A percentile compares a stretch with the other conserved stretches of the same genome.
These are phyloP conservation scores for Hypercompe scribonia DNA, from an alignment of 2,888 invertebrate species.

Conservation along the genomic window DNA sequence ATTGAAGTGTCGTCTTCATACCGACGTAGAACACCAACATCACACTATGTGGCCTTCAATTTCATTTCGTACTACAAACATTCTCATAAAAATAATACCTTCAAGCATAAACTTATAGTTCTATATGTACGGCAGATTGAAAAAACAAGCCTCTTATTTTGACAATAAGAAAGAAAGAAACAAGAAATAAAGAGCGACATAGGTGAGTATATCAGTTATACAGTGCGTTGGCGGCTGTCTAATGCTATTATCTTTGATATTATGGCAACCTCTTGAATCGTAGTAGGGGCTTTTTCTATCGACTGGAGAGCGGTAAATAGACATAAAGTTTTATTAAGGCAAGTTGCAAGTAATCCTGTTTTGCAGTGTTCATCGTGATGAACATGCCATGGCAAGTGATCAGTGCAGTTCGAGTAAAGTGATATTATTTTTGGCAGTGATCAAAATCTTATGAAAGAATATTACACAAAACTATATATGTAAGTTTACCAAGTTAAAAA, in stretches of 20 bases:
- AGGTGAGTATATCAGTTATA: conserved; percentile 26
- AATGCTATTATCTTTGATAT: conserved; percentile 18
- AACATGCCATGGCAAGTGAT: too few relatives aligned
- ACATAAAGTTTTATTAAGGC: neutral
- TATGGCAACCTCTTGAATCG: conserved; percentile 23
- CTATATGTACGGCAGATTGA: neutral
- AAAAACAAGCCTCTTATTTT: conserved; percentile 17
- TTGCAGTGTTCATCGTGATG: too few relatives aligned
- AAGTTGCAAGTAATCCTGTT: neutral
- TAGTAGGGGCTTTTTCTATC: conserved; percentile 14
- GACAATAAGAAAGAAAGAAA: conserved; percentile 27
- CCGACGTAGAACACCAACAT: conserved; percentile 52
- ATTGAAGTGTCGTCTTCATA: conserved; percentile 63
- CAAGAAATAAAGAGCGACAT: conserved; percentile 29
- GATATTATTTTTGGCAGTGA: too few relatives aligned
- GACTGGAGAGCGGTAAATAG: conserved; percentile 11
- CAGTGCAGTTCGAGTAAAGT: too few relatives aligned
- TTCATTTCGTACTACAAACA: conserved; percentile 30
- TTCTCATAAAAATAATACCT: conserved; percentile 40
- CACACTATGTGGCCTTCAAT: conserved; percentile 30
- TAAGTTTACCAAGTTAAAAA: too few relatives aligned
- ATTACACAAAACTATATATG: too few relatives aligned
- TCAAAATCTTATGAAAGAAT: too few relatives aligned
- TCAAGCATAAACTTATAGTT: neutral
- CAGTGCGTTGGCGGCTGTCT: conserved; percentile 22